These are phyloP conservation scores for Lepilemur ruficaudatus DNA, from an alignment of 2,797 vertebrate genomes.

Conservation along the genomic window DNA sequence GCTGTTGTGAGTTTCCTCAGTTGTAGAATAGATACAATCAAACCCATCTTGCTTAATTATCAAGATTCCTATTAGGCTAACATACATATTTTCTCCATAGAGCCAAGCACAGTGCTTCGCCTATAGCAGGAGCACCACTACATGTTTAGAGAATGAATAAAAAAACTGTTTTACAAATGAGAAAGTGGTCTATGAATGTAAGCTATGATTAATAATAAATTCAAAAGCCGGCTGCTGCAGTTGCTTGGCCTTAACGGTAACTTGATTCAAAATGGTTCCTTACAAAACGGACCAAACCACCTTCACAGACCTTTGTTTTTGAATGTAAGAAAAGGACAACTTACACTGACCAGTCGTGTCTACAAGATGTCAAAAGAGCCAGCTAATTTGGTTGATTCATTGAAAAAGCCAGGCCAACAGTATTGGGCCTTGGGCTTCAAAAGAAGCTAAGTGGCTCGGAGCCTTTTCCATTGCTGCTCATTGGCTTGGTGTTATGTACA, in stretches of 20 bases:
- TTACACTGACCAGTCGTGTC: slow-evolving; percentile 67
- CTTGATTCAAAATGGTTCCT: slow-evolving; percentile 59
- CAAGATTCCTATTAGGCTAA: slow-evolving; percentile 1
- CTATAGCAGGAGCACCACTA: not conserved
- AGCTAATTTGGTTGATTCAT: slow-evolving; percentile 74
- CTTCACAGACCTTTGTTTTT: slow-evolving; percentile 64
- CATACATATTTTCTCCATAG: slow-evolving; percentile 14
- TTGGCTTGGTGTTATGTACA: slow-evolving; percentile 72
- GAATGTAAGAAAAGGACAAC: slow-evolving; percentile 70
- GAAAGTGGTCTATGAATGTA: slow-evolving; percentile 23
- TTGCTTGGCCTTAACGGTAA: slow-evolving; percentile 41
- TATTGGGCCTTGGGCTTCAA: slow-evolving; percentile 66
- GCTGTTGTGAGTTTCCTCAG: slow-evolving; percentile 36
- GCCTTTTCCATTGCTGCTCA: slow-evolving; percentile 68
- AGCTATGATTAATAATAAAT: slow-evolving; percentile 66
- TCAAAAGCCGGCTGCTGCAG: slow-evolving; percentile 36
- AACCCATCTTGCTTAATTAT: slow-evolving; percentile 23
- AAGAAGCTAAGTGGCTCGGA: slow-evolving; percentile 74
- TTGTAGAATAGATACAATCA: slow-evolving; percentile 16
- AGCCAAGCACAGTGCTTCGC: not conserved
- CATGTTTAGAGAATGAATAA: slow-evolving; percentile 27
- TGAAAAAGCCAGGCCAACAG: slow-evolving; percentile 71
- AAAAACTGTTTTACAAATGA: slow-evolving; percentile 22
- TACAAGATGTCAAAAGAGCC: slow-evolving; percentile 70
- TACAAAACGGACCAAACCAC: slow-evolving; percentile 47